Base-by-base conservation (phyloP, 2,113 vertebrate genomes). In the Xenotilapia flavipinnis region DNA sequence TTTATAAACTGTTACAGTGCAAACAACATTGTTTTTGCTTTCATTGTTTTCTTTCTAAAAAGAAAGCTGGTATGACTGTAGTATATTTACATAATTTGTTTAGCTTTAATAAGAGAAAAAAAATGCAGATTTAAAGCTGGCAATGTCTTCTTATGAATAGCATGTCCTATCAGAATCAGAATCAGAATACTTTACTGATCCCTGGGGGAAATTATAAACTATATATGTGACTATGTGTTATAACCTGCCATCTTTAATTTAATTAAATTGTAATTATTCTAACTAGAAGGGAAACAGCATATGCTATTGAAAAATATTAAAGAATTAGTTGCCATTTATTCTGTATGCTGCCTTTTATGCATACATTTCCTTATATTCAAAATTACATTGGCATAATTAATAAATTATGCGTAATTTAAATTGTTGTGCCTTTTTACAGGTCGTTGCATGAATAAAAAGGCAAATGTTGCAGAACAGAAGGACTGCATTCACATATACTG, bases 11-110 rank as follows among this genome's bases (percentile, higher is more conserved):
- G 73, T 56, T 49, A 89, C 21, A 81, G 56, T 90, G 80, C 7
- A 90, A 45, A 90, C 86, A 89, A 83, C 82, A 90, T 83, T 91
- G 85, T 87, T 82, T 91, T 87, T 85, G 82, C 28, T 62, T 62
- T 33, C 58, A 75, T 80, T 77, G 88, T 93, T 92, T 90, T 90
- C 80, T 91, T 91, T 11, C 36, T 31, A 42, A 12, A 40, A 56
- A 26, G 36, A 58, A 53, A 56, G 79, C 38, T 45, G 21, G 79
- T 31, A 19, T 6, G 23, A 56, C 23, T 19, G 17, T 3, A 31
- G 6, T 77, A 49, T 77, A 77, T 77, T 49, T 49, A 31, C 14
- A 77, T 19, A 49, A 42, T 42, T 26, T 5, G 6, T 31, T 31
- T 49, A 31, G 23, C 15, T 75, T 75, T 45, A 28, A 75, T 26